Base-by-base conservation (phyloP, 1,140 invertebrate species). In the Latrodectus geometricus region DNA sequence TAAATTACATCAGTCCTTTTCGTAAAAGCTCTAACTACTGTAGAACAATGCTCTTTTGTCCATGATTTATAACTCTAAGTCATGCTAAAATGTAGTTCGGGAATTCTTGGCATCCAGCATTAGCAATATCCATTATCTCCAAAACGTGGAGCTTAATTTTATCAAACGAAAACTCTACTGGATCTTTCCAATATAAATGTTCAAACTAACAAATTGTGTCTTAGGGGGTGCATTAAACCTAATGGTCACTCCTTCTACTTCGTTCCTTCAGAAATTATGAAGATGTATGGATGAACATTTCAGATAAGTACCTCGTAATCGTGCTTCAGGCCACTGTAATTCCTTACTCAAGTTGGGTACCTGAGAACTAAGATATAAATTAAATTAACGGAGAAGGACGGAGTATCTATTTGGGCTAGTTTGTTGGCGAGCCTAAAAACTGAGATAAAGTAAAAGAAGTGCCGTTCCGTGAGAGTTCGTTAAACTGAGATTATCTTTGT, bases 171-270 rank as follows among this genome's bases (percentile, higher is more conserved):
- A 14, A 48, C 35, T 80, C 14, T 66, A 23, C 14, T 23, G 35
- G 23, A 50, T 52, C 35, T 52, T 35, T 21, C 5, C 9, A 35
- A 56, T 65, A 80, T 80, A 80, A 69, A 80, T 80, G 69, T 72
- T 72, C 69, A 82, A 72, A 82, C 79, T 82, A 82, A 82, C 79
- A 82, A 82, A 82, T 82, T 61, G 69, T 72, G 69, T 82, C 79
- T 82, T 82, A 73, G 79, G 69, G n/a, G 52, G 69, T 21, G 15
- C 79, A 82, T 82, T 82, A 82, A 82, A 82, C 79, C 79, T 82
- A 82, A 82, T 82, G 79, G 79, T 73, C 79, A 82, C 49, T n/a
- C 69, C 72, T 50, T 50, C 17, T 61, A 17, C 54, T 61, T 61
- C 54, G 35, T 35, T 80, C 69, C 15, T 21, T 49, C 21, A 56